phyloP scores from a whole-genome alignment of 2,113 vertebrate species.

The Seriola rivoliana region DNA sequence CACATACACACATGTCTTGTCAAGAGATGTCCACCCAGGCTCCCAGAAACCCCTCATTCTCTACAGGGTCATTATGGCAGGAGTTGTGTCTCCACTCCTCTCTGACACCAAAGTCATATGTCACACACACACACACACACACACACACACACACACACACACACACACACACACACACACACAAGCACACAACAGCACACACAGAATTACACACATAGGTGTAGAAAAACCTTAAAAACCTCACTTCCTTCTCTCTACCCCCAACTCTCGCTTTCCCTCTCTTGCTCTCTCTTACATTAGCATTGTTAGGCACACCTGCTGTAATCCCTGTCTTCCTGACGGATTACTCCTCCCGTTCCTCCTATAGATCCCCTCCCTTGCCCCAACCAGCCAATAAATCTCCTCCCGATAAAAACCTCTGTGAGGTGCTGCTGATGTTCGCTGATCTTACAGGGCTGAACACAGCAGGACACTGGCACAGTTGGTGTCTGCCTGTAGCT shows the following conservation, averaged over 20 bases:
- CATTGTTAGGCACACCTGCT: constrained; percentile 78
- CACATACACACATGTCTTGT: constrained; percentile 16
- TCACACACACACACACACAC: constrained; percentile 24
- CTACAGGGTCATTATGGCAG: constrained; percentile 59
- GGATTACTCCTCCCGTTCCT: constrained; percentile 70
- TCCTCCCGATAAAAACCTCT: constrained; percentile 66
- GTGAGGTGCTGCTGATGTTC: constrained; percentile 59
- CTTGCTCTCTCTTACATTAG: constrained; percentile 61
- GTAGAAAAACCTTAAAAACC: not conserved
- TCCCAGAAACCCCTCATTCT: constrained; percentile 48
- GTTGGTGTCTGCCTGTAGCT: constrained; percentile 31
- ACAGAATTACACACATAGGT: constrained; percentile 11
- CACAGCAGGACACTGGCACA: constrained; percentile 26
- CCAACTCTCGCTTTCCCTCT: not conserved
- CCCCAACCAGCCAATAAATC: constrained; percentile 76
- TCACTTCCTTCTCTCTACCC: not conserved
- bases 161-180: constrained; percentile 38
- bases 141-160: constrained; percentile 35
- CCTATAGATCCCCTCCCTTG: constrained; percentile 69
- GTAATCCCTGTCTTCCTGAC: constrained; percentile 78
- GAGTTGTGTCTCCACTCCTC: constrained; percentile 37
- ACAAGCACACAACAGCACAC: constrained; percentile 10
- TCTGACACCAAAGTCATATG: constrained; percentile 1
- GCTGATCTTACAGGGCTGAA: constrained; percentile 50
- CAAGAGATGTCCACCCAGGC: constrained; percentile 40